Conservation (phyloP, 1,140 invertebrate species). For the Argopecten irradians region DNA sequence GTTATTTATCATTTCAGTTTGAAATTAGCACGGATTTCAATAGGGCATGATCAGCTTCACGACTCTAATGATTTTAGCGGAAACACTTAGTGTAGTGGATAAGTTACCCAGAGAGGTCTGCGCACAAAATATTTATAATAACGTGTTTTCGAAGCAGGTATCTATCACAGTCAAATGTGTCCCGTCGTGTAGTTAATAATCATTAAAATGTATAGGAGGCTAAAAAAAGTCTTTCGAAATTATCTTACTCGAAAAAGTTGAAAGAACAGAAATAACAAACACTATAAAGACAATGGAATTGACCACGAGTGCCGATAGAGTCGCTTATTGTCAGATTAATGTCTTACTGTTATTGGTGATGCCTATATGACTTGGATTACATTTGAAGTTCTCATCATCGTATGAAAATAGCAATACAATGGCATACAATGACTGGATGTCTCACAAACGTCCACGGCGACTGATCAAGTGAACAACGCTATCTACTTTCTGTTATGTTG, state of each 20-base stretch:
- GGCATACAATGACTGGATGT: not conserved
- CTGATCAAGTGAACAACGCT: not conserved
- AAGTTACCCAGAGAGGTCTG: not conserved
- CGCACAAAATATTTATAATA: not conserved
- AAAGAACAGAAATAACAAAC: too few species aligned
- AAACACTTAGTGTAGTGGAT: not conserved
- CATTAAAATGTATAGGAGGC: too few species aligned
- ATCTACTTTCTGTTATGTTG: not conserved
- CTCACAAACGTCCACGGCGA: not conserved
- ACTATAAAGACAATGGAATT: too few species aligned
- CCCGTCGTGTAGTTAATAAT: too few species aligned
- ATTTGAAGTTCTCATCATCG: not conserved
- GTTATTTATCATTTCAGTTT: not conserved
- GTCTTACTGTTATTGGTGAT: not conserved
- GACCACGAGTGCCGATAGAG: too few species aligned
- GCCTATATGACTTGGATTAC: too few species aligned
- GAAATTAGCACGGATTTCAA: conserved; percentile 1
- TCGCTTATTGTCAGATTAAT: too few species aligned
- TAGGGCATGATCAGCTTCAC: not conserved
- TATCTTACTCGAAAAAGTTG: too few species aligned
- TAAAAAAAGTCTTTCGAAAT: too few species aligned
- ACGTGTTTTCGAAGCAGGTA: too few species aligned
- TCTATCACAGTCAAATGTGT: too few species aligned
- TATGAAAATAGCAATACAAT: not conserved
- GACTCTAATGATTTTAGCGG: not conserved